Evolutionary conservation across 2,888 invertebrate species (phyloP), one percentile per base, ranked within the genome.

Genomic region (Drosophila infuscata): DNA sequence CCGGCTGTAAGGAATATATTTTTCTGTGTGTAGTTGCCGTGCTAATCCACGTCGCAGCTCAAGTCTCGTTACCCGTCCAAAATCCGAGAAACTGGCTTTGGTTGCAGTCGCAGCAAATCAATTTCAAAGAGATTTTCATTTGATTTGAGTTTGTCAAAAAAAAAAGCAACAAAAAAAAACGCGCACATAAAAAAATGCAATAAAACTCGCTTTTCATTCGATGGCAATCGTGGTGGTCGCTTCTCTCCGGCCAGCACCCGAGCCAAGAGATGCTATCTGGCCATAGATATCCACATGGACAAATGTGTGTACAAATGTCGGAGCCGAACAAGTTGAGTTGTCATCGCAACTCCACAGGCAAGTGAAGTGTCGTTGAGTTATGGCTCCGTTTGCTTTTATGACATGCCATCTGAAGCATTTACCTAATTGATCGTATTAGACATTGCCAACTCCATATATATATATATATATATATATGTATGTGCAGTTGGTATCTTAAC

Each of bases 311-410:
- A 75, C 87, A 86, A 83, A 76, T 67, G 77, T 77, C 76, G 88
- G 88, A 69, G 30, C 68, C 68, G 75, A 85, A 85, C 84, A 85
- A 85, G 84, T 85, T 89, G 88, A 89, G 82, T 89, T 85, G 84
- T 85, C 84, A 85, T 82, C 89, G 84, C 88, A 79, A 70, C 84
- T 74, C 88, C 70, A 52, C 82, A 56, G 79, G 88, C 74, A 72
- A 80, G 53, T 70, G 73, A 87, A 87, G 87, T 87, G 89, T 79
- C 66, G 65, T 73, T 84, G 89, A 89, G 82, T 84, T 84, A 84
- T 89, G 88, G 87, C 70, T 49, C 20, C 46, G 69, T 69, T 71
- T 54, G 70, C 48, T 58, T 80, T 76, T 73, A 71, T 64, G 83
- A 71, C 70, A 46, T 46, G 53, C 30, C 33, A 68, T 43, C 46